Base-by-base conservation (phyloP, 1,140 invertebrate genomes). In the Drosophila truncata region DNA sequence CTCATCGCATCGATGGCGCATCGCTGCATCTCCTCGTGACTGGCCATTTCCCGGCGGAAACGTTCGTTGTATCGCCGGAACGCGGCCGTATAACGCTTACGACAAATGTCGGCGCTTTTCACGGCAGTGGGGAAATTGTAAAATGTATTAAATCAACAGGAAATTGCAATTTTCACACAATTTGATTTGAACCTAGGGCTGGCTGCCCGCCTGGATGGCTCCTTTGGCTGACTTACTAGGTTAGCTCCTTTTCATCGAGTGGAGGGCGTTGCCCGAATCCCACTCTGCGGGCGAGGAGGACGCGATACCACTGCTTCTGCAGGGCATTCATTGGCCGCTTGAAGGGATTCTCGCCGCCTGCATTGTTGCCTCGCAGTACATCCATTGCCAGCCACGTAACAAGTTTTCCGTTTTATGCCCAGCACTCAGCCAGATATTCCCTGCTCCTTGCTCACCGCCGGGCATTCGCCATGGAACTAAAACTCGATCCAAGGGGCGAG, bases 231-330 rank as follows among this genome's bases (percentile, higher is more conserved):
- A 81, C 77, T 91, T 81, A 91, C 91, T 92, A 91, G 42, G 78
- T 83, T 71, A 80, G 69, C 60, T 83, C 80, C 80, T 71, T 80
- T 42, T 90, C 80, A 25, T 83, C 83, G 67, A 58, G 66, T 16
- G 70, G 60, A 47, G 80, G 72, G 55, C 71, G 66, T 64, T 75
- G 79, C 72, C 82, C 85, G 77, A 82, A 84, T 58, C 91, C 91
- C 65, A 92, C 88, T 49, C 88, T 70, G 20, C 91, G 58, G 52
- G 91, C 91, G 9, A 92, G 62, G 0, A 92, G 72, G 16, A 92
- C 82, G 29, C 91, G 91, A 74, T 92, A 92, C 91, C 91, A 92
- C 65, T 92, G 91, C 72, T 91, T 92, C 66, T 92, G 91, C 62
- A 92, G 62, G 37, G 85, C 62, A 85, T 92, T 92, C 91, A 92